Evolutionary conservation across 2,797 vertebrate species (phyloP).

Genomic region (Limosa lapponica): DNA sequence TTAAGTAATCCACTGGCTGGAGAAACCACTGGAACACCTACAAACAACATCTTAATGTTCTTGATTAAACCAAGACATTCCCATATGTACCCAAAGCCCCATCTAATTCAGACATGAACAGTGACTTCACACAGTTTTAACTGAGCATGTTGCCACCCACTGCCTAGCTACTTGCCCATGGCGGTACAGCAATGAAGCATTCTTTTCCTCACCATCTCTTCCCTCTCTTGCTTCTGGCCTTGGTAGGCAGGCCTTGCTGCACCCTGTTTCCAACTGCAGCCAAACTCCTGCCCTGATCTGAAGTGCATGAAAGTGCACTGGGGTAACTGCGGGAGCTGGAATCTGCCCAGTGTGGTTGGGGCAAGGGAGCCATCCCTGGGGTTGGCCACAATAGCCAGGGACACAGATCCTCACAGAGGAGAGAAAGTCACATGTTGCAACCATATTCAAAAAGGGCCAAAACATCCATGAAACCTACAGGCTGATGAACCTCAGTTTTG

Average conservation of each 20-base stretch:
- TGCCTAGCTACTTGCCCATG: rapidly evolving
- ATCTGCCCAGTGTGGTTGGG: not conserved
- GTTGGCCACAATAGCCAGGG: not conserved
- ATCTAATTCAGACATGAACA: not conserved
- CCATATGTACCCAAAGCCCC: not conserved
- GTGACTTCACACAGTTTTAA: not conserved
- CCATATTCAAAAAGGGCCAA: rapidly evolving
- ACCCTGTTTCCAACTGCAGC: rapidly evolving
- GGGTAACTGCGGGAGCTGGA: not conserved
- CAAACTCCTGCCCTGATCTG: not conserved
- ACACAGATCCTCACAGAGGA: not conserved
- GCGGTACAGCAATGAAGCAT: not conserved
- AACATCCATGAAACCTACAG: not conserved
- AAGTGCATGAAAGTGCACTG: rapidly evolving
- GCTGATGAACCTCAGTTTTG: rapidly evolving
- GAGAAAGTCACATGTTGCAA: not conserved
- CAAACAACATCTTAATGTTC: not conserved
- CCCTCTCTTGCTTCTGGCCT: not conserved
- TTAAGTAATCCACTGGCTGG: not conserved
- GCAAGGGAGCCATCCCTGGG: rapidly evolving
- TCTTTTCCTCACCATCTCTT: not conserved
- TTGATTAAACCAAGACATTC: not conserved
- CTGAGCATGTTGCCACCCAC: rapidly evolving
- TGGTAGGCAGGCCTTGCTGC: not conserved
- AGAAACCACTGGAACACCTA: not conserved